Conservation (phyloP, 2,113 vertebrate genomes). For the Rostratula benghalensis region DNA sequence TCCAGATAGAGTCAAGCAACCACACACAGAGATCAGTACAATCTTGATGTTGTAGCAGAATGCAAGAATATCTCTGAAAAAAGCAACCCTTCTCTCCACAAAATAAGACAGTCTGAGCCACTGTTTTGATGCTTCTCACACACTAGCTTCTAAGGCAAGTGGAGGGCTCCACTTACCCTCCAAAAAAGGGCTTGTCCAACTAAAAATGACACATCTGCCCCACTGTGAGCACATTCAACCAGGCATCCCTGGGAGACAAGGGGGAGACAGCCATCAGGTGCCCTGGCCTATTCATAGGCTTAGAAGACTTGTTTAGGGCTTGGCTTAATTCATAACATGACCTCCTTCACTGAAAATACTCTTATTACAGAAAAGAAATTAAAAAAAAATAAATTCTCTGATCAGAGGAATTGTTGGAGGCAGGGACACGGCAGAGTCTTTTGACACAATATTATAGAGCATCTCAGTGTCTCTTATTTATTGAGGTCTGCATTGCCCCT, state of each 20-base stretch:
- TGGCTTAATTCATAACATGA: accelerated
- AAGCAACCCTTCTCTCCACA: background rate
- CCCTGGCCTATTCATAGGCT: background rate
- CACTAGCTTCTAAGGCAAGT: background rate
- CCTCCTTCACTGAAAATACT: background rate
- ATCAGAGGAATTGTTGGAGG: background rate
- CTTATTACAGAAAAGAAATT: background rate
- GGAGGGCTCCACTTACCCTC: background rate
- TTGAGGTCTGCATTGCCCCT: background rate
- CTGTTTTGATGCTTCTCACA: background rate
- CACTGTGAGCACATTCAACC: too few species aligned
- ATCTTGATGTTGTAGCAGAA: background rate
- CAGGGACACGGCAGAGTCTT: background rate
- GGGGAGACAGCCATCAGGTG: background rate
- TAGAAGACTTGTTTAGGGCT: background rate
- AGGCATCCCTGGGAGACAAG: background rate
- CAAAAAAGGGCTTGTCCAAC: background rate
- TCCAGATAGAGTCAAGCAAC: background rate
- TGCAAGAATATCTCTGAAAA: background rate
- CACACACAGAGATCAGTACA: background rate
- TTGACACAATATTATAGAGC: background rate
- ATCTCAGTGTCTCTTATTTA: background rate
- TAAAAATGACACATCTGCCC: background rate
- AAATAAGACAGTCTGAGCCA: accelerated
- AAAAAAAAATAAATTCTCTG: background rate